A percentile compares a stretch with the other conserved stretches of the same genome.
Evolutionary conservation across 2,888 invertebrate species (phyloP).

Genomic region (Dryocosmus kuriphilus): DNA sequence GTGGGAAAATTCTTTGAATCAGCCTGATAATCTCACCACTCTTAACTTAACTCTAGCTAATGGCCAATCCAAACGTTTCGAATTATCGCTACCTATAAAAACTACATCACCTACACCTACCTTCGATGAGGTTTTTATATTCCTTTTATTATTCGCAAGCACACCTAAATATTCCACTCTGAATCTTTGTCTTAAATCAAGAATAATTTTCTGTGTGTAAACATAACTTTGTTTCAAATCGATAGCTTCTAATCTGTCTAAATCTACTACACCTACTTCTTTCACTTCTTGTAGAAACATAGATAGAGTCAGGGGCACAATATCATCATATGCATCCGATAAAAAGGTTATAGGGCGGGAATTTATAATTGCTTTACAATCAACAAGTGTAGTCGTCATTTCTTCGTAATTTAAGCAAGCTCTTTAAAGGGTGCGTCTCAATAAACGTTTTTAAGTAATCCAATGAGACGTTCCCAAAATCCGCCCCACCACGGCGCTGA

Average conservation of each 20-base stretch:
- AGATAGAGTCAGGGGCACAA: conserved; percentile 57
- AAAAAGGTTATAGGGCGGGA: conserved; percentile 66
- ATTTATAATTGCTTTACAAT: conserved; percentile 69
- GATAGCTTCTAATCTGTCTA: conserved; percentile 46
- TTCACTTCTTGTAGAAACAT: conserved; percentile 61
- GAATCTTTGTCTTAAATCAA: conserved; percentile 57
- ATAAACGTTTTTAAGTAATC: no score
- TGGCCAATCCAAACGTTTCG: conserved; percentile 29
- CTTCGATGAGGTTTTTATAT: background rate
- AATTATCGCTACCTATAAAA: conserved; percentile 10
- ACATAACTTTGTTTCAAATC: conserved; percentile 43
- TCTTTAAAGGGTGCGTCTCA: no score
- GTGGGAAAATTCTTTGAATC: conserved; percentile 19
- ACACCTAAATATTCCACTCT: conserved; percentile 57
- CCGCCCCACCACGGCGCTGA: conserved; percentile 48
- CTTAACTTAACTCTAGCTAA: background rate
- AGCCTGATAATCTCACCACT: conserved; percentile 4
- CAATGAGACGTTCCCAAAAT: no score
- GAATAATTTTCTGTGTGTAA: conserved; percentile 55
- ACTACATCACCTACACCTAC: background rate
- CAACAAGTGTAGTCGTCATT: conserved; percentile 60
- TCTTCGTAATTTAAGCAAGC: conserved; percentile 61
- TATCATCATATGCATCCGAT: conserved; percentile 49
- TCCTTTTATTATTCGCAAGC: conserved; percentile 25
- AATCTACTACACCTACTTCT: conserved; percentile 56